Evolutionary conservation across 2,888 invertebrate genomes (phyloP), one percentile per base, ranked within the genome.

Genomic region (Platynereis dumerilii): DNA sequence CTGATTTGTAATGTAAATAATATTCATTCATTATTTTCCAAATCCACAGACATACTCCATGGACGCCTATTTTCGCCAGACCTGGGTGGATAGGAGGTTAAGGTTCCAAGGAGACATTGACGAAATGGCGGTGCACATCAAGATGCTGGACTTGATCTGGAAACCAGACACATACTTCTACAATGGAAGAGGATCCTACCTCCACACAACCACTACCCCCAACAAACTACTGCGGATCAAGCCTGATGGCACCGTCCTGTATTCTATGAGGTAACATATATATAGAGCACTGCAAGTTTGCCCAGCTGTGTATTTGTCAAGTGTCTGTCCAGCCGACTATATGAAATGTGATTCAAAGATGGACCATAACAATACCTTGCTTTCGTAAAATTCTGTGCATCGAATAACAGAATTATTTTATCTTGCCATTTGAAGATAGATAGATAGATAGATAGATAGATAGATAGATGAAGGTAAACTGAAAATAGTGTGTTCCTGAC

Each of bases 151-250:
- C 82, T 89, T 93, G 78, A 94, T 97, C 77, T 97, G 97, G 97
- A 89, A 94, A 72, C 97, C 97, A 0, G 96, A 96, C 85, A 96
- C 96, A 0, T 96, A 93, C 83, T 85, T 86, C 69, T 70, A 80
- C 28, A 84, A 84, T 67, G 83, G 83, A 12, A 74, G 74, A 29
- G 76, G 78, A 74, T 95, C 95, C 15, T 94, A 96, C 78, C 92
- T 96, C 56, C 97, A 97, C 85, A 94, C 94, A 34, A 94, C 96
- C 73, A 96, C 97, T 0, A 93, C 93, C 20, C 96, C 96, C 0
- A 97, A 97, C 84, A 94, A 96, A 84, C 87, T 97, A 74, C 87
- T 97, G 44, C 87, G 97, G 69, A 91, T 97, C 74, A 91, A 90
- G 76, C 92, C 92, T 81, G 91, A 94, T 77, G 95, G 95, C 0